Evolutionary conservation across 1,140 invertebrate species (phyloP).

Genomic region (Platyscapa corneri): DNA sequence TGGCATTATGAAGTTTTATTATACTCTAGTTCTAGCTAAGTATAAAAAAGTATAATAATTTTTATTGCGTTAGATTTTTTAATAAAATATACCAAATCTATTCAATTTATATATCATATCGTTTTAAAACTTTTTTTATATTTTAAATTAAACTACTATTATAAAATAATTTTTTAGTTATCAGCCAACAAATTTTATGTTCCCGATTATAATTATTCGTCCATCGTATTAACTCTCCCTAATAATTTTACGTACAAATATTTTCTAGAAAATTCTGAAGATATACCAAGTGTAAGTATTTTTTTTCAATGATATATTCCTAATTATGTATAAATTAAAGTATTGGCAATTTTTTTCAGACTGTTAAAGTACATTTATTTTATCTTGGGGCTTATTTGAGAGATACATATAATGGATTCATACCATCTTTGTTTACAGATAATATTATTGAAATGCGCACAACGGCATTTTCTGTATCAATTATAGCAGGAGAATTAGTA

Average conservation of each 20-base stretch:
- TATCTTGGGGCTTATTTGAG: constrained; percentile 64
- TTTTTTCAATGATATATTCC: background rate
- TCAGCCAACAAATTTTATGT: constrained; percentile 60
- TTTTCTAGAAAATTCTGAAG: constrained; percentile 56
- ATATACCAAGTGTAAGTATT: constrained; percentile 60
- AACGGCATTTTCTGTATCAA: constrained; percentile 73
- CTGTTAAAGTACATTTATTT: constrained; percentile 60
- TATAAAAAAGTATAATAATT: no score
- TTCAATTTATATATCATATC: no score
- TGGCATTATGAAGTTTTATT: background rate
- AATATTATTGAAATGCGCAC: constrained; percentile 71
- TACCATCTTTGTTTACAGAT: constrained; percentile 62
- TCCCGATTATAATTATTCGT: constrained; percentile 50
- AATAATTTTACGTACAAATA: constrained; percentile 59
- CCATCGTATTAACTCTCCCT: constrained; percentile 48
- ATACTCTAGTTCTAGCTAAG: background rate
- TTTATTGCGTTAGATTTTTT: no score
- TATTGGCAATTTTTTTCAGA: constrained; percentile 43
- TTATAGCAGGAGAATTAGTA: constrained; percentile 76
- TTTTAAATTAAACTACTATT: background rate
- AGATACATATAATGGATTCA: constrained; percentile 58
- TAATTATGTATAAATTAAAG: background rate
- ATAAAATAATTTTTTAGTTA: constrained; percentile 53
- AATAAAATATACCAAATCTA: no score
- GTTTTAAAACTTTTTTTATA: background rate